A percentile compares a stretch with the other conserved stretches of the same genome.
Conservation (phyloP, 2,113 vertebrate species). For the Ibidorhyncha struthersii region DNA sequence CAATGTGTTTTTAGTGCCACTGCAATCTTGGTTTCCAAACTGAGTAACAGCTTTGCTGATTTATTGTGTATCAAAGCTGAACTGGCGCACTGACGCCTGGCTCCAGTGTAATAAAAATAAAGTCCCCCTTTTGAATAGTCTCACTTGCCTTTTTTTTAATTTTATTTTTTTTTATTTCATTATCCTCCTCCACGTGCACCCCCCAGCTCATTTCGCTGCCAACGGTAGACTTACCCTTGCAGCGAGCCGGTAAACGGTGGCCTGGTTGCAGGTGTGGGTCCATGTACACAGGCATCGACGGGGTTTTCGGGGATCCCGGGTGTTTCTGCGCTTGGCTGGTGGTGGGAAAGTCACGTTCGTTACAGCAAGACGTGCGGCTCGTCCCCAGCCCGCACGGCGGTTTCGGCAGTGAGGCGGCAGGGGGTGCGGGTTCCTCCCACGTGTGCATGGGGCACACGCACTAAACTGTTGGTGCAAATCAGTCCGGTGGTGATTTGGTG, state of each 20-base stretch:
- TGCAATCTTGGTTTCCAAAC: constrained; percentile 85
- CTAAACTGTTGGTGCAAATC: background rate
- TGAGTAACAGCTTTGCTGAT: constrained; percentile 85
- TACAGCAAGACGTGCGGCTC: accelerated
- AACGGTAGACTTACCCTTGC: accelerated
- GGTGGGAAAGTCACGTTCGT: background rate
- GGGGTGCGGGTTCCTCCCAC: background rate
- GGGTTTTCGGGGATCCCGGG: accelerated
- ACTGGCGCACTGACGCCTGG: constrained; percentile 47
- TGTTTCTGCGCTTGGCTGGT: background rate
- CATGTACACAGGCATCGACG: accelerated
- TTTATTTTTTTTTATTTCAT: background rate
- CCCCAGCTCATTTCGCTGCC: background rate
- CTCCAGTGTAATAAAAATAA: constrained; percentile 78
- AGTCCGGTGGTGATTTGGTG: accelerated
- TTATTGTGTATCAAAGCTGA: constrained; percentile 81
- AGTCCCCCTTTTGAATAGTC: constrained; percentile 70
- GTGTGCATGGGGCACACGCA: accelerated
- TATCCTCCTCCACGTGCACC: background rate
- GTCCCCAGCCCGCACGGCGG: accelerated
- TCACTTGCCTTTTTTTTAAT: background rate
- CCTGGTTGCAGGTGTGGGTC: background rate
- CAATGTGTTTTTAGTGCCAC: constrained; percentile 90
- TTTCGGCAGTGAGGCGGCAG: background rate
- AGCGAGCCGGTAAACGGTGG: accelerated